phyloP scores from a whole-genome alignment of 2,113 vertebrate genomes.

The Prietella phreatophila region DNA sequence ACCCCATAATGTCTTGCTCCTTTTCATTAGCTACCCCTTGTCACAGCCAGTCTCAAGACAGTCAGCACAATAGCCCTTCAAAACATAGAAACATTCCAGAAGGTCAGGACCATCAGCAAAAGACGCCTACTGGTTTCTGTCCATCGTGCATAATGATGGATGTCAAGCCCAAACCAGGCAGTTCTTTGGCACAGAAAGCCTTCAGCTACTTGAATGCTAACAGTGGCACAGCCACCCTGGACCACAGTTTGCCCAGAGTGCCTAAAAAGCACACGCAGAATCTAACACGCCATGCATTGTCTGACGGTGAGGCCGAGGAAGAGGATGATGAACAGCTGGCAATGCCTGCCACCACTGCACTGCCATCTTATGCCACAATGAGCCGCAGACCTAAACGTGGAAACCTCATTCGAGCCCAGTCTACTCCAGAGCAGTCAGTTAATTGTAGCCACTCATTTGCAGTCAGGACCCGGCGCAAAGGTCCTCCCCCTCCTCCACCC shows the following conservation, averaged over 20 bases:
- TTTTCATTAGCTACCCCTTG: constrained; percentile 48
- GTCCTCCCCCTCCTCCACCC: constrained; percentile 85
- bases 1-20: constrained; percentile 55
- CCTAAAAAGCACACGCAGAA: constrained; percentile 81
- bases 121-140: constrained; percentile 54
- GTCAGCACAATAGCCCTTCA: constrained; percentile 62
- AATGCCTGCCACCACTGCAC: constrained; percentile 55
- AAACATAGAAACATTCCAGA: constrained; percentile 87
- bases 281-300: constrained; percentile 80
- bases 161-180: constrained; percentile 61
- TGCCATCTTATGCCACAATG: constrained; percentile 86
- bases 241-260: constrained; percentile 8
- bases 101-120: constrained; percentile 77
- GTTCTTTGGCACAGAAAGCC: constrained; percentile 61
- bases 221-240: constrained; percentile 58
- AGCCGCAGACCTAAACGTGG: constrained; percentile 80
- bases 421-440: constrained; percentile 65
- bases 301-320: constrained; percentile 84
- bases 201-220: constrained; percentile 69
- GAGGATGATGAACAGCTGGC: constrained; percentile 64
- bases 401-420: constrained; percentile 54
- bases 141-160: constrained; percentile 40
- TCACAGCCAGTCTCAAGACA: constrained; percentile 76
- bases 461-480: constrained; percentile 85
- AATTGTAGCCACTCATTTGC: constrained; percentile 93